Percentiles rank a stretch among this genome's conserved stretches.
Conservation (phyloP, 1,140 invertebrate species). For the Eriosoma lanigerum region DNA sequence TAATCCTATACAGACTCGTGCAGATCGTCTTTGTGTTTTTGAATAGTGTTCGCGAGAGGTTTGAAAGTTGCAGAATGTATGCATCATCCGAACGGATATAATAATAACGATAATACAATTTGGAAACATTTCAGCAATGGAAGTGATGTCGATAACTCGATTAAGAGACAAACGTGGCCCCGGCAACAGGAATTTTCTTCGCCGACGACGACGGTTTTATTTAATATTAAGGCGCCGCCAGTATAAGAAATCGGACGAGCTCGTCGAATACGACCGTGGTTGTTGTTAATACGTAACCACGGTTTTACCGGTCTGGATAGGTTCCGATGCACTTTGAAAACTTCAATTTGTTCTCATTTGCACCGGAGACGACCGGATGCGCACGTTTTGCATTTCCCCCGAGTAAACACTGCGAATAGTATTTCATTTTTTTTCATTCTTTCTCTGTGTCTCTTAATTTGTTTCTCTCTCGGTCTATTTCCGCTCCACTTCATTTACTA, state of each 20-base stretch:
- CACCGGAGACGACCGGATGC: constrained; percentile 8
- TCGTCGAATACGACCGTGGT: too few relatives aligned
- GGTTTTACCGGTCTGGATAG: too few relatives aligned
- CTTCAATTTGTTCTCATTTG: constrained; percentile 36
- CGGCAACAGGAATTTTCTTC: too few relatives aligned
- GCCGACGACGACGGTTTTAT: neutral
- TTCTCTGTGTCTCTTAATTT: neutral
- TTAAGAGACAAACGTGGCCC: neutral
- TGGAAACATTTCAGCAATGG: neutral
- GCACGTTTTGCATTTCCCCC: constrained; percentile 33
- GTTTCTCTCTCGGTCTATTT: constrained; percentile 4
- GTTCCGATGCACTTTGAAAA: constrained; percentile 19
- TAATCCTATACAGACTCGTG: too few relatives aligned
- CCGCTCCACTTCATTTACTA: neutral
- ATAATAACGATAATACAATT: neutral
- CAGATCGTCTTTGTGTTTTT: too few relatives aligned
- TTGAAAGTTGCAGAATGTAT: too few relatives aligned
- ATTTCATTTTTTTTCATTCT: neutral
- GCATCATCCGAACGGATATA: neutral
- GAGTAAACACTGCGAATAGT: neutral
- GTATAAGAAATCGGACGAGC: neutral
- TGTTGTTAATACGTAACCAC: too few relatives aligned
- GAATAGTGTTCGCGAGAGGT: too few relatives aligned
- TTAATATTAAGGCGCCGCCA: neutral
- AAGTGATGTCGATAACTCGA: constrained; percentile 15